phyloP scores from a whole-genome alignment of 2,797 vertebrate genomes.

The Borostomias antarcticus region DNA sequence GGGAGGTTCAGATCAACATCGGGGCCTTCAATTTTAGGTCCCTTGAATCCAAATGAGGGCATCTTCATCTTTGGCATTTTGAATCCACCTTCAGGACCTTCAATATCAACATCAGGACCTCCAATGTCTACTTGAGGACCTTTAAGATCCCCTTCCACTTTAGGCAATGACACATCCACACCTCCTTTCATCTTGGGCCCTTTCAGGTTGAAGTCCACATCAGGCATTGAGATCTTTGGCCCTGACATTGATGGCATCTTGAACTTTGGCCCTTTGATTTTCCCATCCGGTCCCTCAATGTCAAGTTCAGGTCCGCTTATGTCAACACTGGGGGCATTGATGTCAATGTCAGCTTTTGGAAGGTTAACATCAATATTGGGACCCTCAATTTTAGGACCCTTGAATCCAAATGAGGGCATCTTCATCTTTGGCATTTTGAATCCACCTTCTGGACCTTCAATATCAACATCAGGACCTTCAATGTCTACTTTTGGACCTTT shows the following conservation, averaged over 20 bases:
- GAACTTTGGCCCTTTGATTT: slow-evolving; percentile 13
- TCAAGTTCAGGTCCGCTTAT: slow-evolving; percentile 15
- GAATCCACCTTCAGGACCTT: slow-evolving; percentile 11
- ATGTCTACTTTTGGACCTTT: slow-evolving; percentile 10
- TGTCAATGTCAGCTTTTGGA: slow-evolving; percentile 9
- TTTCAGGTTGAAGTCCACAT: slow-evolving; percentile 16
- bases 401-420: slow-evolving; percentile 16
- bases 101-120: background rate
- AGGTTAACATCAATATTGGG: slow-evolving; percentile 3
- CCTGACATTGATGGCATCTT: slow-evolving; percentile 14
- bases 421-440: slow-evolving; percentile 13
- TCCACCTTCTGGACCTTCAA: slow-evolving; percentile 31
- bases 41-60: slow-evolving; percentile 16
- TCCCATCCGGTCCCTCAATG: slow-evolving; percentile 9
- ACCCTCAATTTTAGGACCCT: slow-evolving; percentile 6
- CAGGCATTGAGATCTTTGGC: slow-evolving; percentile 17
- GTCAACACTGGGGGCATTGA: background rate
- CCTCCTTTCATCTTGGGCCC: slow-evolving; percentile 15
- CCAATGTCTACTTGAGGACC: background rate
- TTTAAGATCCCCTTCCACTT: slow-evolving; percentile 5
- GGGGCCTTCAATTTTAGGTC: background rate
- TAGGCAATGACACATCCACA: slow-evolving; percentile 2
- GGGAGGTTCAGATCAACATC: slow-evolving; percentile 4
- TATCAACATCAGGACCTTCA: slow-evolving; percentile 17
- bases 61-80: slow-evolving; percentile 21